Percentiles rank a stretch among this genome's conserved stretches.
Conservation (phyloP, 2,797 vertebrate genomes). For the Sebastiscus tertius region DNA sequence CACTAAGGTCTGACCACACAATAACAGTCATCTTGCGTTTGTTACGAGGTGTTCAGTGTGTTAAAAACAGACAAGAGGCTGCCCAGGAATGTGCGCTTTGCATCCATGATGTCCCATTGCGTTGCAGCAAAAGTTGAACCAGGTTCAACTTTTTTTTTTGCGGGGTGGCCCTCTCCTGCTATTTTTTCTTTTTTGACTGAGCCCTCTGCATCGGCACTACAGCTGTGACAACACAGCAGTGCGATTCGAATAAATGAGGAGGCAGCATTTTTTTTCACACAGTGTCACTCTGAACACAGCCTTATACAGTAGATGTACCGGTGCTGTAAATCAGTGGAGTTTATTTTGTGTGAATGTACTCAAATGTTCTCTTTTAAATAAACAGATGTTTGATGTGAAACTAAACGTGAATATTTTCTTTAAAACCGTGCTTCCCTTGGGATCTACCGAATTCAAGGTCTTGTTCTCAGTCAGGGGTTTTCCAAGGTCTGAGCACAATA, state of each 20-base stretch:
- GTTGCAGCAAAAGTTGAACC: neutral
- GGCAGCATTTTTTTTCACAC: neutral
- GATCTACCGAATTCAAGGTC: constrained; percentile 28
- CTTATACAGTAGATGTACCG: neutral
- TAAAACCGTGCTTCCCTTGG: constrained; percentile 21
- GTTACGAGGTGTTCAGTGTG: neutral
- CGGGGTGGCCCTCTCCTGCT: neutral
- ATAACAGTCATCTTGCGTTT: neutral
- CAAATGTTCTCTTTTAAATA: neutral
- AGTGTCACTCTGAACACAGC: neutral
- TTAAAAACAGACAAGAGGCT: neutral
- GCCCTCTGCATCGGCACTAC: neutral
- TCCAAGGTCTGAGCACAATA: constrained; percentile 31
- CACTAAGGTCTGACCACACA: neutral
- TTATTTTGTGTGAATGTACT: neutral
- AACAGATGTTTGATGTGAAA: constrained; percentile 1
- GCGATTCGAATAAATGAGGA: neutral
- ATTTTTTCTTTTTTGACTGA: neutral
- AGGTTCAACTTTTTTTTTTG: neutral
- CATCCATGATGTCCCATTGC: neutral
- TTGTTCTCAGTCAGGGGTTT: constrained; percentile 21
- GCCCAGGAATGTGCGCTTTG: neutral
- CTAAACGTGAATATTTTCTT: constrained; percentile 14
- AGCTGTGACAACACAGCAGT: neutral
- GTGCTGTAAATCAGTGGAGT: neutral